Percentiles rank a stretch among this genome's conserved stretches.
Evolutionary conservation across 1,140 invertebrate genomes (phyloP).

Genomic region (Caerostris darwini): DNA sequence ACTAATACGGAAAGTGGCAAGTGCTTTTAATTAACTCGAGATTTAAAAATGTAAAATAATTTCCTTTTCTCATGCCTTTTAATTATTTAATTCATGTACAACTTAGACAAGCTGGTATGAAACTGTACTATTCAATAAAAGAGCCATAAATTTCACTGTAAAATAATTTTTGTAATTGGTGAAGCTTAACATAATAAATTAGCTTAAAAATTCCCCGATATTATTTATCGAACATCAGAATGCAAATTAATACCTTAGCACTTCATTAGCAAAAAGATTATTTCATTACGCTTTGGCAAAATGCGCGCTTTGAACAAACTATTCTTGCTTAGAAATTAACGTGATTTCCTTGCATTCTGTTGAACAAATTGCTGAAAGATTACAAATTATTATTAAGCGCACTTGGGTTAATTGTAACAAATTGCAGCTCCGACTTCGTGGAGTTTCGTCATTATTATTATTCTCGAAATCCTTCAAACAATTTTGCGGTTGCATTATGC

Average conservation of each 20-base stretch:
- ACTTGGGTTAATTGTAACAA: conserved; percentile 53
- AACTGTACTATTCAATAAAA: no score
- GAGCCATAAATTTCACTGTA: no score
- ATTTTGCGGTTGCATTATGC: conserved; percentile 55
- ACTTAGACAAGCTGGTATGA: no score
- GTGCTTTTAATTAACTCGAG: no score
- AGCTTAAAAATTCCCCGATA: no score
- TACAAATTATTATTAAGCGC: conserved; percentile 14
- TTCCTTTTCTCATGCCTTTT: no score
- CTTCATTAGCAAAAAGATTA: not conserved
- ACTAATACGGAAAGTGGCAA: no score
- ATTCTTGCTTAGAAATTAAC: not conserved
- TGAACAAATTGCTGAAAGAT: conserved; percentile 32
- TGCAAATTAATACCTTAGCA: not conserved
- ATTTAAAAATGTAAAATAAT: no score
- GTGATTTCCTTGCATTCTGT: not conserved
- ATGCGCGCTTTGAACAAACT: not conserved
- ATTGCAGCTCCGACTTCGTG: not conserved
- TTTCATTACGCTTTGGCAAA: not conserved
- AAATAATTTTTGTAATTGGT: no score
- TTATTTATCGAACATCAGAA: no score
- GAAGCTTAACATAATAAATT: no score
- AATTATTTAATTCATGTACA: no score
- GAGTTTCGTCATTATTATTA: conserved; percentile 37
- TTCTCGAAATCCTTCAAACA: conserved; percentile 50